A percentile compares a stretch with the other conserved stretches of the same genome.
phyloP scores from a whole-genome alignment of 2,888 invertebrate species.

The Lochmaea crataegi region DNA sequence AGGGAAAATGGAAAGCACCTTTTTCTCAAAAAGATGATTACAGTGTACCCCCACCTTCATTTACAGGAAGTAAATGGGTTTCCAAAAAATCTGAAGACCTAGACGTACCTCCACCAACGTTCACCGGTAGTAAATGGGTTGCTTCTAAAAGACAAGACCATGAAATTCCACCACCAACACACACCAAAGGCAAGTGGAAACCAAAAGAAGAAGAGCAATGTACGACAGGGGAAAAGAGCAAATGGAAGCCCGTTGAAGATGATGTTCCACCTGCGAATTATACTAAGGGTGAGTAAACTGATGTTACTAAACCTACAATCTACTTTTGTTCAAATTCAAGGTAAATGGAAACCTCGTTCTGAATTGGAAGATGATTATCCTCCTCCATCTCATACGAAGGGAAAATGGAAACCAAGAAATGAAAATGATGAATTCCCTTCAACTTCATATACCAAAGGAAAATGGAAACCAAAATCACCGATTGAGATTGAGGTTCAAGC shows the following conservation, averaged over 20 bases:
- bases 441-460: constrained; percentile 57
- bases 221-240: no score
- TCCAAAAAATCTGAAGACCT: constrained; percentile 40
- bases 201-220: constrained; percentile 40
- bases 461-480: constrained; percentile 74
- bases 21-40: constrained; percentile 39
- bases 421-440: constrained; percentile 38
- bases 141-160: constrained; percentile 47
- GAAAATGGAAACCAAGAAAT: constrained; percentile 72
- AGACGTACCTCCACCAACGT: constrained; percentile 47
- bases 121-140: constrained; percentile 74
- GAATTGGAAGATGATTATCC: constrained; percentile 41
- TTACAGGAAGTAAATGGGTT: constrained; percentile 73
- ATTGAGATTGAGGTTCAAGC: constrained; percentile 21
- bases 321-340: constrained; percentile 56
- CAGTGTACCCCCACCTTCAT: constrained; percentile 58
- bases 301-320: background rate
- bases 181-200: constrained; percentile 75
- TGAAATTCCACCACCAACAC: constrained; percentile 58
- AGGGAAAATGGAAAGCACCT: constrained; percentile 72
- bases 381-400: constrained; percentile 78
- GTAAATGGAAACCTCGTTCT: constrained; percentile 52
- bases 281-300: constrained; percentile 32
- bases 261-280: constrained; percentile 42
- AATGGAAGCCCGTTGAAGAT: constrained; percentile 70